A percentile compares a stretch with the other conserved stretches of the same genome.
These are phyloP conservation scores for Drosophila orena DNA, from an alignment of 1,140 invertebrate genomes.

Conservation along the genomic window DNA sequence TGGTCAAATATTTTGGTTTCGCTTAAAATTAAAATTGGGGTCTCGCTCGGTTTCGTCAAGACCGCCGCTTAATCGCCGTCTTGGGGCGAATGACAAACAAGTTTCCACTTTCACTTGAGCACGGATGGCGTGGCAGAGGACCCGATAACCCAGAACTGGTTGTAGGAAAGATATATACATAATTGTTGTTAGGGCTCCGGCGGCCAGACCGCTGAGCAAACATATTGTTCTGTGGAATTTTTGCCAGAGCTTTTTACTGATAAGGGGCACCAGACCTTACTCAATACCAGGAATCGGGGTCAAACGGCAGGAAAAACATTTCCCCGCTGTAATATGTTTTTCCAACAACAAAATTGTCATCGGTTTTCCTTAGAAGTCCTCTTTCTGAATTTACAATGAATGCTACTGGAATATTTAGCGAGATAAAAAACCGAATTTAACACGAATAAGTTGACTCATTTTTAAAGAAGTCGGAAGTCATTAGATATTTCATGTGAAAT, in stretches of 20 bases:
- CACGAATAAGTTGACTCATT: neutral
- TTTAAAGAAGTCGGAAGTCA: neutral
- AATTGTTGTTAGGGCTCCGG: conserved; percentile 8
- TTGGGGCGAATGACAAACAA: conserved; percentile 28
- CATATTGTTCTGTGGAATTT: conserved; percentile 28
- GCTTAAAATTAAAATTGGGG: conserved; percentile 16
- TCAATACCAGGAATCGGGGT: conserved; percentile 23
- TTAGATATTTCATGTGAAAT: too few species aligned
- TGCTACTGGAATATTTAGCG: too few species aligned
- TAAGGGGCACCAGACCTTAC: conserved; percentile 21
- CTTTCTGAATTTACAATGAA: too few species aligned
- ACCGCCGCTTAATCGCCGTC: conserved; percentile 21
- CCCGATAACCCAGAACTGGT: conserved; percentile 39
- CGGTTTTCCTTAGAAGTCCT: too few species aligned
- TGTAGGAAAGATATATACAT: conserved; percentile 20
- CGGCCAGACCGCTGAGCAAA: conserved; percentile 20
- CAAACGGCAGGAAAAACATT: neutral
- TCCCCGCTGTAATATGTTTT: neutral
- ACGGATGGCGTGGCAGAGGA: conserved; percentile 11
- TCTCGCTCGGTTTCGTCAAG: conserved; percentile 13
- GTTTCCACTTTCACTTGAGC: conserved; percentile 39
- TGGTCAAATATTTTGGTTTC: conserved; percentile 39
- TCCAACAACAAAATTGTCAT: neutral
- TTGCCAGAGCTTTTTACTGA: conserved; percentile 9
- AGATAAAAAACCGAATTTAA: too few species aligned